phyloP scores from a whole-genome alignment of 2,797 vertebrate genomes.

The Phoxinus dragarum region DNA sequence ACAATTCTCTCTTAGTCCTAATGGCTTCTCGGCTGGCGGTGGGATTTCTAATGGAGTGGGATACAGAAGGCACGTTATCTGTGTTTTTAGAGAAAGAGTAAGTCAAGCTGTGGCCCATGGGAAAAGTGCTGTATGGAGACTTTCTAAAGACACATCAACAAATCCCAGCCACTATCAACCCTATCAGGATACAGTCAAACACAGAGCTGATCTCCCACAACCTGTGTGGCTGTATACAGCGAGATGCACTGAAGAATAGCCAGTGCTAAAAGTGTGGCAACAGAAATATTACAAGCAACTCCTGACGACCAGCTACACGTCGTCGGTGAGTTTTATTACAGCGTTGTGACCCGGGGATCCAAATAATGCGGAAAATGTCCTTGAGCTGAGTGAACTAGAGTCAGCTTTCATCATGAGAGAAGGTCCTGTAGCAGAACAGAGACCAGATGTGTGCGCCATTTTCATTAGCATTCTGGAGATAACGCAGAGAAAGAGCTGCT shows the following conservation, averaged over 20 bases:
- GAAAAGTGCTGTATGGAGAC: neutral
- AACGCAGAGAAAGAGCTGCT: conserved; percentile 36
- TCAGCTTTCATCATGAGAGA: conserved; percentile 27
- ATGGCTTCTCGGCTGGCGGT: conserved; percentile 27
- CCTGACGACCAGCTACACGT: neutral
- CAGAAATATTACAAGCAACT: neutral
- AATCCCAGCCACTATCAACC: conserved; percentile 24
- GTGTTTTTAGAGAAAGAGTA: conserved; percentile 35
- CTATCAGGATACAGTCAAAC: conserved; percentile 39
- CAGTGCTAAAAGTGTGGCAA: neutral
- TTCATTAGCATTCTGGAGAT: conserved; percentile 28
- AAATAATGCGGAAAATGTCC: conserved; percentile 44
- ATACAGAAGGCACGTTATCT: conserved; percentile 19
- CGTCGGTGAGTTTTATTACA: conserved; percentile 5
- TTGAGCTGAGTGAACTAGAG: conserved; percentile 42
- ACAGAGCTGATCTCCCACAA: conserved; percentile 3
- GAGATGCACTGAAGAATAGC: neutral
- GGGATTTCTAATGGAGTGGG: conserved; percentile 38
- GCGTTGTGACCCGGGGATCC: neutral
- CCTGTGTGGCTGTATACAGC: conserved; percentile 10
- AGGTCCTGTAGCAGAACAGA: conserved; percentile 22
- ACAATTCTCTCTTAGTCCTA: neutral
- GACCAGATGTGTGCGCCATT: conserved; percentile 29
- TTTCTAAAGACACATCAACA: conserved; percentile 17
- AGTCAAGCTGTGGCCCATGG: neutral